These are phyloP conservation scores for Pollicipes pollicipes DNA, from an alignment of 1,140 invertebrate species.

Conservation along the genomic window DNA sequence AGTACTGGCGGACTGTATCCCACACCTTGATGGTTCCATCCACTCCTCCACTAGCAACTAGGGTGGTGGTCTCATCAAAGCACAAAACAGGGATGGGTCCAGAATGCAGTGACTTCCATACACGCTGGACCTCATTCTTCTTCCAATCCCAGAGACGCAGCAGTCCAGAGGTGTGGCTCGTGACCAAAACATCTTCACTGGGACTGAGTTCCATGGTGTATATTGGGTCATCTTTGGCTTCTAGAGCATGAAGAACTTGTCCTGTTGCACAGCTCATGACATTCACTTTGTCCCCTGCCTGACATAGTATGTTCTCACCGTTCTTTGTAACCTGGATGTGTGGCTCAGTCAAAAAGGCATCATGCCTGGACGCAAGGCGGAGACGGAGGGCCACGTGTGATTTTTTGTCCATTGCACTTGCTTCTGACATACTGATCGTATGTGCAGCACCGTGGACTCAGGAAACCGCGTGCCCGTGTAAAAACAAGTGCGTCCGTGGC, in stretches of 20 bases:
- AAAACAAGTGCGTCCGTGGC: no score
- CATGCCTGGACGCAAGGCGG: not conserved
- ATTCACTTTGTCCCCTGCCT: not conserved
- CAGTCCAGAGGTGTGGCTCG: not conserved
- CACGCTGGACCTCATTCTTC: not conserved
- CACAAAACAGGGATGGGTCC: not conserved
- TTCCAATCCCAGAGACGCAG: not conserved
- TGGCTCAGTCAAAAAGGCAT: not conserved
- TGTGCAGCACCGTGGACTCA: no score
- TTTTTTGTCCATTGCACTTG: not conserved
- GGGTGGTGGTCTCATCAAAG: not conserved
- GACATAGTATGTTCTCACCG: not conserved
- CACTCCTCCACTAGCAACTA: not conserved
- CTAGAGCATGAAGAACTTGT: not conserved
- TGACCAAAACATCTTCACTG: not conserved
- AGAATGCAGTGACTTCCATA: not conserved
- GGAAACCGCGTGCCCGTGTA: no score
- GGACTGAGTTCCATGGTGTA: not conserved
- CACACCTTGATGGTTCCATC: not conserved
- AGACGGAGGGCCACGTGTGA: not conserved
- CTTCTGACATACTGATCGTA: not conserved
- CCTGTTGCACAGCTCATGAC: not conserved
- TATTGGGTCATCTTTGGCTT: not conserved
- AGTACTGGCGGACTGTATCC: not conserved
- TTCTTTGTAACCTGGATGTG: not conserved